Percentiles rank a stretch among this genome's conserved stretches.
Evolutionary conservation across 2,797 vertebrate genomes (phyloP).

Genomic region (Novumbra hubbsi): DNA sequence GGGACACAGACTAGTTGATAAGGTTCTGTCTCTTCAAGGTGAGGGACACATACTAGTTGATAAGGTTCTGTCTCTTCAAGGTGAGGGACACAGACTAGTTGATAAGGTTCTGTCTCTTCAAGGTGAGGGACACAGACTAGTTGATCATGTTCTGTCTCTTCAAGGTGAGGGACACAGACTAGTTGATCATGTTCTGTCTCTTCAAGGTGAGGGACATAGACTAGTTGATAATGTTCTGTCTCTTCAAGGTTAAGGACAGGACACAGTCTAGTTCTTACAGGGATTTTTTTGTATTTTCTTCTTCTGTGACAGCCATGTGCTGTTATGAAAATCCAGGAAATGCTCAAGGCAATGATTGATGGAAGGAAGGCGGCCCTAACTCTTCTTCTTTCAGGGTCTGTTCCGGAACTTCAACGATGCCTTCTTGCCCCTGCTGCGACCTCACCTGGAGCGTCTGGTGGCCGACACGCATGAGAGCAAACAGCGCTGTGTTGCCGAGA

Average conservation of each 20-base stretch:
- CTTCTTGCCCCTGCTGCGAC: conserved; percentile 85
- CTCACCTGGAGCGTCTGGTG: conserved; percentile 90
- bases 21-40: conserved; percentile 99
- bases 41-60: no score
- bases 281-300: no score
- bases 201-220: conserved; percentile 97
- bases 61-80: conserved; percentile 98
- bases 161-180: conserved; percentile 94
- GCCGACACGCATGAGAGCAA: conserved; percentile 92
- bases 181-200: conserved; percentile 96
- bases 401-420: conserved; percentile 92
- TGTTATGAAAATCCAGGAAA: no score
- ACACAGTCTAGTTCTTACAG: no score
- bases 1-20: neutral
- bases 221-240: no score
- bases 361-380: neutral
- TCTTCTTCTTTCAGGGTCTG: conserved; percentile 76
- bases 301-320: no score
- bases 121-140: no score
- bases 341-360: neutral
- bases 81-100: no score
- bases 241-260: conserved; percentile 89
- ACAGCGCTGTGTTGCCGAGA: conserved; percentile 93
- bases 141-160: conserved; percentile 98
- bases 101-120: conserved; percentile 98